Conservation (phyloP, 2,888 invertebrate species). For the Caenorhabditis sulstoni region DNA sequence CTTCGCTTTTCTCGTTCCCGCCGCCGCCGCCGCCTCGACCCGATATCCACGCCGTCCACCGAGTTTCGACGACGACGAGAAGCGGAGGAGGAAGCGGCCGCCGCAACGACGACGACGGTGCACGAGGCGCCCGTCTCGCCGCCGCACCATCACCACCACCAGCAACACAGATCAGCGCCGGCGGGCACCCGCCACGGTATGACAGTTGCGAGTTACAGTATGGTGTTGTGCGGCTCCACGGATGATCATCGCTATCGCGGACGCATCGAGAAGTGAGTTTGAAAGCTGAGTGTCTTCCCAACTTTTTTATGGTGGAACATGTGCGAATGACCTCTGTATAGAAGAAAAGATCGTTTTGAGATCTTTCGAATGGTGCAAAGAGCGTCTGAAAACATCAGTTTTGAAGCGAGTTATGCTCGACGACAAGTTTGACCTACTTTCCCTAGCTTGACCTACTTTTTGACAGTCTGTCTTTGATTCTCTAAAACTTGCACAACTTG, state of each 20-base stretch:
- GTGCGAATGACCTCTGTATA: too few species aligned
- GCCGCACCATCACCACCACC: constrained; percentile 41
- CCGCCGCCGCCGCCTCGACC: not conserved
- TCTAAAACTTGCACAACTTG: too few species aligned
- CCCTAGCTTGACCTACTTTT: too few species aligned
- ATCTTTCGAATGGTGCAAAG: too few species aligned
- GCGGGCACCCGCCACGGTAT: constrained; percentile 55
- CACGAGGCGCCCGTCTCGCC: constrained; percentile 45
- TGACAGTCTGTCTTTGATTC: too few species aligned
- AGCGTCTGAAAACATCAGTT: too few species aligned
- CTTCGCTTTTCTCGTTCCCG: too few species aligned
- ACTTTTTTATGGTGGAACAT: too few species aligned
- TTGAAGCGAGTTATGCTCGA: too few species aligned
- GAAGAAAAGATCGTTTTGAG: too few species aligned
- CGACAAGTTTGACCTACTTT: too few species aligned
- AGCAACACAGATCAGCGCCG: not conserved
- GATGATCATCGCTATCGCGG: constrained; percentile 80
- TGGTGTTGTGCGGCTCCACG: constrained; percentile 75
- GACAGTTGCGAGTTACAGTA: constrained; percentile 77
- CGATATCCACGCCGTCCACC: not conserved
- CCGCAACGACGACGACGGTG: constrained; percentile 50
- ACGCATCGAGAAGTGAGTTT: constrained; percentile 78
- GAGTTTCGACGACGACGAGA: constrained; percentile 19
- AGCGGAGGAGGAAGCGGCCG: not conserved
- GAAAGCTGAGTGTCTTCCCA: too few species aligned